Evolutionary conservation across 2,113 vertebrate genomes (phyloP), one percentile per base, ranked within the genome.

Genomic region (Chionis minor): DNA sequence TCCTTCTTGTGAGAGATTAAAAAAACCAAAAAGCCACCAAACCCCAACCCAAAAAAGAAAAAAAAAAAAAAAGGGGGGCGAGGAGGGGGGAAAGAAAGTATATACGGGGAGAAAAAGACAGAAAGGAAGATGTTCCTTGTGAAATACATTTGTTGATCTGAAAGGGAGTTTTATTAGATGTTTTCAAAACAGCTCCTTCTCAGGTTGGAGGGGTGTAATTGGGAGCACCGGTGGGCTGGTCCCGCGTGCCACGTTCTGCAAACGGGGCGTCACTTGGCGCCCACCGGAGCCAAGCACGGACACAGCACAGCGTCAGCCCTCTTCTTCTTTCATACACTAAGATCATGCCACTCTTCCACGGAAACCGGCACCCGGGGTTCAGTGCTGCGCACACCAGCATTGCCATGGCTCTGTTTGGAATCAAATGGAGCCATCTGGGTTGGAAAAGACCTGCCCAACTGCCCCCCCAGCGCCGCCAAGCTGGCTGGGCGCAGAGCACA

Each of bases 371-470:
- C 3, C 8, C 6, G 49, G 12, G 33, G 9, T 14, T 67, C 44
- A 23, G 26, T 10, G 35, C 61, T 3, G 7, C 0, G 38, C 0
- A 0, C 3, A 26, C 4, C 15, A 23, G 19, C 54, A 33, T 12
- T 27, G 33, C 52, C 28, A 55, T 0, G 1, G 70, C 15, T 45
- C 38, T 42, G 19, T 38, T 38, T 66, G 47, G 62, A 79, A 82
- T 4, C 8, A 44, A 8, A 35, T 32, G 3, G 21, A 30, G 26
- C 19, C 3, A 13, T 10, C 35, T 12, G 8, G 22, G 42, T 10
- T 70, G 49, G 69, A 70, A 22, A 45, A 52, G 80, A 54, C 42
- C 21, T 4, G 4, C 38, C 38, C 38, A 38, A 38, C 38, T 8
- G 38, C 38, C 38, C 38, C 38, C 38, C 38, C 38, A 4, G 7